Evolutionary conservation across 1,140 invertebrate species (phyloP).

Genomic region (Acarapis woodi): DNA sequence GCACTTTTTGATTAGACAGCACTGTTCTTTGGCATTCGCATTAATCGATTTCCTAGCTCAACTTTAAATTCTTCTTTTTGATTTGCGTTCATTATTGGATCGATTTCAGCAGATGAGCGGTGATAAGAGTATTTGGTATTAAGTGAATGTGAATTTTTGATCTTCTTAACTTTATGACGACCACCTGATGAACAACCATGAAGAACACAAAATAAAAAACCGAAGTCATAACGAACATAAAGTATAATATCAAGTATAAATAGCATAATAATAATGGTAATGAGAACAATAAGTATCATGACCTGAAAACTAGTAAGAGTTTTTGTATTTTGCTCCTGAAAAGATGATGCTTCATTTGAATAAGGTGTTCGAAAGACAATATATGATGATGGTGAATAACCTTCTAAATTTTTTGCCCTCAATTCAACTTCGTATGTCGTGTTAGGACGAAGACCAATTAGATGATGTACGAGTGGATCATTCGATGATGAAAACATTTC

Average conservation of each 20-base stretch:
- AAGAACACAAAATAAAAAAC: not conserved
- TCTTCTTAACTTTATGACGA: no score
- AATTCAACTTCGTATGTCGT: conserved; percentile 50
- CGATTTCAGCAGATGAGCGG: not conserved
- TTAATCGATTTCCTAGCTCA: no score
- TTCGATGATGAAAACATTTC: not conserved
- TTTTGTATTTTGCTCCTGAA: not conserved
- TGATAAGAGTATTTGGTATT: not conserved
- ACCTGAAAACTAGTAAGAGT: not conserved
- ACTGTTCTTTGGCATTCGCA: no score
- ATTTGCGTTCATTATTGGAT: not conserved
- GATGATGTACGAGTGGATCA: not conserved
- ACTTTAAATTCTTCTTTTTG: not conserved
- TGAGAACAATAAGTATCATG: not conserved
- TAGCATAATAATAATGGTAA: not conserved
- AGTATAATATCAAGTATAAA: not conserved
- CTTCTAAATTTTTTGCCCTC: conserved; percentile 50
- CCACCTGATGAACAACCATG: no score
- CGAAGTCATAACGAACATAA: not conserved
- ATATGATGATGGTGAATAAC: conserved; percentile 36
- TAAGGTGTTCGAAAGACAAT: conserved; percentile 42
- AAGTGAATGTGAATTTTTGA: no score
- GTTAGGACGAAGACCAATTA: conserved; percentile 22
- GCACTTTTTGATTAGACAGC: no score
- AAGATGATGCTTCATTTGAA: not conserved